Conservation (phyloP, 2,888 invertebrate species). For the Troides helena region DNA sequence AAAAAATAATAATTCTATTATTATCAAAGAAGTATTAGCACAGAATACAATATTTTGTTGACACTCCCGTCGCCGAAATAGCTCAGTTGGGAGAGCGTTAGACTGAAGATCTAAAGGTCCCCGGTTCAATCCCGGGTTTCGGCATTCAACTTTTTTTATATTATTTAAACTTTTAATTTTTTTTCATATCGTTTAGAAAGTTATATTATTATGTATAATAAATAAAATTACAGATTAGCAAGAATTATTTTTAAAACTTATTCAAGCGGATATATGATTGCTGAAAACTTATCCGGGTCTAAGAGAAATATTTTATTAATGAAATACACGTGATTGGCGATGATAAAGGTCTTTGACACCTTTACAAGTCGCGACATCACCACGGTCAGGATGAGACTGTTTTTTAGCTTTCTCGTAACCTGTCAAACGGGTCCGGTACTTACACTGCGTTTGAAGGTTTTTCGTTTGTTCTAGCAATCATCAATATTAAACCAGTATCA, state of each 20-base stretch:
- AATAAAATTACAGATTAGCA: no score
- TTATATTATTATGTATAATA: no score
- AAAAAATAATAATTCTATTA: constrained; percentile 18
- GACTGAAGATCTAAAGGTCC: constrained; percentile 29
- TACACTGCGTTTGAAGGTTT: neutral
- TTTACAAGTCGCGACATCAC: neutral
- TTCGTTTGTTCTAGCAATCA: no score
- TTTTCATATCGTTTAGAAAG: no score
- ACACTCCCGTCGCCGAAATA: constrained; percentile 9
- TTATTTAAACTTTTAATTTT: neutral
- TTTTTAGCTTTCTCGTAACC: constrained; percentile 18
- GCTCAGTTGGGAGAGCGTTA: constrained; percentile 28
- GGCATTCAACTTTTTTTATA: neutral
- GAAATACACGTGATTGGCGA: neutral
- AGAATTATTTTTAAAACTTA: no score
- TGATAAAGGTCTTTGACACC: constrained; percentile 12
- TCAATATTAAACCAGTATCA: no score
- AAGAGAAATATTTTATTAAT: no score
- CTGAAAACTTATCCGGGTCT: no score
- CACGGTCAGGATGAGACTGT: constrained; percentile 10
- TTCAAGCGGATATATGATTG: no score
- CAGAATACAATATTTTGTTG: neutral
- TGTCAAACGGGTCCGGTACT: constrained; percentile 11
- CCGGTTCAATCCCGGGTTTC: constrained; percentile 27
- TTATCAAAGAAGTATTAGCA: neutral